These are phyloP conservation scores for Agapornis roseicollis DNA, from an alignment of 2,113 vertebrate genomes.

Conservation along the genomic window DNA sequence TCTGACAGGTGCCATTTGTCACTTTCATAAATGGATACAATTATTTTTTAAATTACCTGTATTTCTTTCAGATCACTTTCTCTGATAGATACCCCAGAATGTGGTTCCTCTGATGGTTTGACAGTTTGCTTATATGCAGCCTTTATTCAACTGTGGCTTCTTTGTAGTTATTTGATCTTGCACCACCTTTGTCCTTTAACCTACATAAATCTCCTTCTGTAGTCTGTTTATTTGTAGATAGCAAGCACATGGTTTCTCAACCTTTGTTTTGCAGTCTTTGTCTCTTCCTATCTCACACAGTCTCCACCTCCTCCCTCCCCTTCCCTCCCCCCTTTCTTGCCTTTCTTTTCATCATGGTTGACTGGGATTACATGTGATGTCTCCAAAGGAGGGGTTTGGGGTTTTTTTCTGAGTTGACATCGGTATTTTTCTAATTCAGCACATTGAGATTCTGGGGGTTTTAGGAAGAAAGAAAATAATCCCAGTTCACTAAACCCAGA, in stretches of 20 bases:
- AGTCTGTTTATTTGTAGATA: neutral
- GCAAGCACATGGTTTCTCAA: neutral
- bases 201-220: neutral
- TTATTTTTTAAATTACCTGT: neutral
- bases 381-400: neutral
- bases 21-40: neutral
- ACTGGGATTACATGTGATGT: neutral
- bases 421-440: neutral
- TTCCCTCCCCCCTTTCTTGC: neutral
- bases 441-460: neutral
- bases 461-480: neutral
- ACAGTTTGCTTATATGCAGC: neutral
- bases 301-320: neutral
- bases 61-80: neutral
- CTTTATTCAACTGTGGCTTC: neutral
- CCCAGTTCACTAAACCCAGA: neutral
- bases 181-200: neutral
- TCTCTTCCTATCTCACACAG: neutral
- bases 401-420: neutral
- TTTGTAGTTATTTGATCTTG: neutral
- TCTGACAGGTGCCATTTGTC: conserved; percentile 1
- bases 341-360: neutral
- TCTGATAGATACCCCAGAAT: neutral
- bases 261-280: neutral
- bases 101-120: neutral